Conservation (phyloP, 2,113 vertebrate species). For the Cathartes aura region DNA sequence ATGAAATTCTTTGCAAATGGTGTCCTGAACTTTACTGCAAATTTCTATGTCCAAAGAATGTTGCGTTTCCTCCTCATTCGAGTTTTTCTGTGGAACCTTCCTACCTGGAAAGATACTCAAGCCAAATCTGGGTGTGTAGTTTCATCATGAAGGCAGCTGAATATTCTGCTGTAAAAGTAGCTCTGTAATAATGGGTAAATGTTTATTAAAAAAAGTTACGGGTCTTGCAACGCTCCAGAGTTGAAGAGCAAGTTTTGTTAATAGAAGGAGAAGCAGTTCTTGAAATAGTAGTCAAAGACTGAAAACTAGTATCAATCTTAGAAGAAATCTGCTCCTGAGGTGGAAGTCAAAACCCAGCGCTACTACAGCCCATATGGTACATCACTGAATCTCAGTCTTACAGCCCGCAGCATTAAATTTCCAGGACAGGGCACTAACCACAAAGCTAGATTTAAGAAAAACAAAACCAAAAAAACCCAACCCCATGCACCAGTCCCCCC, state of each 20-base stretch:
- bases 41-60: not conserved
- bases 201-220: not conserved
- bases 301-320: not conserved
- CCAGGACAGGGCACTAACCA: not conserved
- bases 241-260: not conserved
- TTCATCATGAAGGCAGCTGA: not conserved
- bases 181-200: not conserved
- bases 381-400: not conserved
- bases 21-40: not conserved
- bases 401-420: not conserved
- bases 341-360: not conserved
- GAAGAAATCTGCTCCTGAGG: not conserved
- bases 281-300: not conserved
- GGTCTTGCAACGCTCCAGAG: not conserved
- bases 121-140: not conserved
- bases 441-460: not conserved
- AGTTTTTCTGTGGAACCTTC: not conserved
- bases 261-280: not conserved
- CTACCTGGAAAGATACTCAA: not conserved
- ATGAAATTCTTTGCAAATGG: not conserved
- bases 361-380: not conserved
- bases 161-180: not conserved
- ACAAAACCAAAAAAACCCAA: not conserved
- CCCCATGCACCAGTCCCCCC: not conserved
- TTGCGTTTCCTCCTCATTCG: not conserved